Evolutionary conservation across 2,797 vertebrate species (phyloP).

Genomic region (Benthosema pterotum): DNA sequence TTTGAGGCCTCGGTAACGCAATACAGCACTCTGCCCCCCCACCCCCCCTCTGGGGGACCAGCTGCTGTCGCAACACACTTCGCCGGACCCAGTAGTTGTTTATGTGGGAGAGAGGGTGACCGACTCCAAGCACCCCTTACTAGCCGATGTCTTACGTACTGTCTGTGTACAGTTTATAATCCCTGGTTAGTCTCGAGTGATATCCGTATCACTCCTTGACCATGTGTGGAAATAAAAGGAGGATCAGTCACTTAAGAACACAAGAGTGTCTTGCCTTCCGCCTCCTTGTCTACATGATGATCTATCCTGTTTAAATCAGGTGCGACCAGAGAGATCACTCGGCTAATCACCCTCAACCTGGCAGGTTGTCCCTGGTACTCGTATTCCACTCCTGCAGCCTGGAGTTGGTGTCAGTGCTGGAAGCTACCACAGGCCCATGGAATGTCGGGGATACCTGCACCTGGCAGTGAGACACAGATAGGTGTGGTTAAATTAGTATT

Average conservation of each 20-base stretch:
- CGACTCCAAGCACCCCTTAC: neutral
- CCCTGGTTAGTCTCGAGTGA: too few species aligned
- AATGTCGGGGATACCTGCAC: conserved; percentile 21
- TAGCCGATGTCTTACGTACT: neutral
- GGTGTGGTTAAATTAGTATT: neutral
- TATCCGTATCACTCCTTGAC: too few species aligned
- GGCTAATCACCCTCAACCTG: neutral
- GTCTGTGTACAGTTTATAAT: neutral
- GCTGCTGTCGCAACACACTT: conserved; percentile 10
- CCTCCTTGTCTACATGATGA: neutral
- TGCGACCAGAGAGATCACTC: neutral
- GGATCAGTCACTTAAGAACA: too few species aligned
- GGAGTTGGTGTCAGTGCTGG: too few species aligned
- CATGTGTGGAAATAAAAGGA: too few species aligned
- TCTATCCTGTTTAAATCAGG: neutral
- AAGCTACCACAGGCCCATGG: neutral
- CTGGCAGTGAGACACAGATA: conserved; percentile 24
- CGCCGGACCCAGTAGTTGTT: neutral
- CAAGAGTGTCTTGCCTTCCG: too few species aligned
- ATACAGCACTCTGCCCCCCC: conserved; percentile 25
- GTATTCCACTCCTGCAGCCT: too few species aligned
- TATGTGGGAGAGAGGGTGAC: neutral
- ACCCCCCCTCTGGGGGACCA: conserved; percentile 20
- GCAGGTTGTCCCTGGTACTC: neutral
- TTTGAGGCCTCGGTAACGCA: conserved; percentile 41